Evolutionary conservation across 2,797 vertebrate species (phyloP), one percentile per base, ranked within the genome.

Genomic region (Emys orbicularis): DNA sequence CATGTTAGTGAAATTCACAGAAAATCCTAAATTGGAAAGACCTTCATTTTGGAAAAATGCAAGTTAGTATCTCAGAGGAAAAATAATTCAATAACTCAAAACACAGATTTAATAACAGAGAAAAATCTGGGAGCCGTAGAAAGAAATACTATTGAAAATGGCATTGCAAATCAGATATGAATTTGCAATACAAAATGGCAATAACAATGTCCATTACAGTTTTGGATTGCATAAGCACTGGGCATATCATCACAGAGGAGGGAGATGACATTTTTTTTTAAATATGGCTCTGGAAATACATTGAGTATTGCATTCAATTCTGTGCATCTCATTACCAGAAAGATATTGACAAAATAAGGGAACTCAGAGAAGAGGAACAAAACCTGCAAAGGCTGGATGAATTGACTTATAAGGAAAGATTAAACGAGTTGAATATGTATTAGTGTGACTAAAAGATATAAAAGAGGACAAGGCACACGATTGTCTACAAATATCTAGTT

Each of bases 181-280:
- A 88, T 83, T 90, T 68, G 59, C 10, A 47, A 87, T 79, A 92
- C 34, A 76, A 95, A 92, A 89, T 16, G 5, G 23, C n/a, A 95
- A 86, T 3, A 91, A 92, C 85, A 86, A 5, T 2, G 41, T 3
- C 56, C 8, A 84, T 19, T 18, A 89, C 25, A 56, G 47, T 83
- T 83, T 92, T 37, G 23, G 27, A 87, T 65, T 79, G 57, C 12
- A 82, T n/a, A 72, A 16, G 41, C 47, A 93, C 76, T 61, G 4
- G 52, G 27, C 29, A 88, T 41, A 59, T 23, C 29, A 85, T 50
- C 92, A 80, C 34, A 80, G 90, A 93, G n/a, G 0, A 0, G 90
- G 88, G 41, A 77, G 8, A 54, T 81, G 82, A 68, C 41, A 2
- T 54, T 54, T 21, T 92, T n/a, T 44, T 87, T 91, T 88, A 86